Evolutionary conservation across 1,140 invertebrate species (phyloP).

Genomic region (Panagrolaimus sp.): DNA sequence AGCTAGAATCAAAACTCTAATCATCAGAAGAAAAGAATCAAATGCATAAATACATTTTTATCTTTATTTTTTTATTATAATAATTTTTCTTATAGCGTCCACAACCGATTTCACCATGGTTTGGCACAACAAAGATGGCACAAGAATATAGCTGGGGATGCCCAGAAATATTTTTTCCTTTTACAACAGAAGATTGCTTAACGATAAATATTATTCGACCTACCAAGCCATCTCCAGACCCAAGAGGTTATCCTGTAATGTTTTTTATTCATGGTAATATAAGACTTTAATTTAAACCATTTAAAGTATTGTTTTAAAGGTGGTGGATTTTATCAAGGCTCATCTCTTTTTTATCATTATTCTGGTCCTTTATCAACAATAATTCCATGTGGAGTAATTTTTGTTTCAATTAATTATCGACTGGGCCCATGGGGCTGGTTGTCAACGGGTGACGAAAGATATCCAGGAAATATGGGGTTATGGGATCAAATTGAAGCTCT

Average conservation of each 20-base stretch:
- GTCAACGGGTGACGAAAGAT: constrained; percentile 11
- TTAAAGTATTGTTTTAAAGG: too few relatives aligned
- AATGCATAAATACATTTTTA: background rate
- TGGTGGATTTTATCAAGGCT: constrained; percentile 19
- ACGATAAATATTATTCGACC: constrained; percentile 18
- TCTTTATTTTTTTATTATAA: too few relatives aligned
- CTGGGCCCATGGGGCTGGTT: constrained; percentile 31
- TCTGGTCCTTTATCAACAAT: constrained; percentile 8
- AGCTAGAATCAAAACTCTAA: too few relatives aligned
- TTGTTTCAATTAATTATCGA: constrained; percentile 32
- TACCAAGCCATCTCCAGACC: background rate
- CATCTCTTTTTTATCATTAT: constrained; percentile 14
- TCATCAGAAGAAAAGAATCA: too few relatives aligned
- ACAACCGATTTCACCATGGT: background rate
- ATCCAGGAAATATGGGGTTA: constrained; percentile 35
- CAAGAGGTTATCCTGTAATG: constrained; percentile 36
- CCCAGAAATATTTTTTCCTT: background rate
- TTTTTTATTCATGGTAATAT: constrained; percentile 51
- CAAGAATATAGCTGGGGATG: background rate
- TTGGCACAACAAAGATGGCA: background rate
- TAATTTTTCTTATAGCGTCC: background rate
- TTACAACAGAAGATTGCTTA: constrained; percentile 18
- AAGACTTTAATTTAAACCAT: too few relatives aligned
- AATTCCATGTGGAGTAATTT: constrained; percentile 20
- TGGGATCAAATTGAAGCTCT: constrained; percentile 37